Evolutionary conservation across 2,113 vertebrate species (phyloP).

Genomic region (Donacobius atricapilla): DNA sequence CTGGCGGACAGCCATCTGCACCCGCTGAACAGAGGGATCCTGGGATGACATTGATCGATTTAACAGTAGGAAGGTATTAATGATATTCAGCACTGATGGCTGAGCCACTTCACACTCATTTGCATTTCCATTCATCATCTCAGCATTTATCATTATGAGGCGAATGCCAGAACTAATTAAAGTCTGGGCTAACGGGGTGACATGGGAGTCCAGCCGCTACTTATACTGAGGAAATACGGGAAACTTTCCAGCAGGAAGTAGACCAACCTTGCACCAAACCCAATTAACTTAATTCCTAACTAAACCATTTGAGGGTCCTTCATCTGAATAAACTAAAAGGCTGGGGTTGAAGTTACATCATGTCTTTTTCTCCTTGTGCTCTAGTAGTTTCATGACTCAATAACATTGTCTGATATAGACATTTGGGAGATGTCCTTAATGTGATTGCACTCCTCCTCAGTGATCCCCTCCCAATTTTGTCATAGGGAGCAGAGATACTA

Average conservation of each 20-base stretch:
- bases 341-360: slow-evolving; percentile 29
- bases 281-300: slow-evolving; percentile 90
- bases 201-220: slow-evolving; percentile 81
- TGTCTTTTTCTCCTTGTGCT: background rate
- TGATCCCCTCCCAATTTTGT: background rate
- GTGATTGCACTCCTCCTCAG: background rate
- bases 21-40: slow-evolving; percentile 76
- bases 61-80: slow-evolving; percentile 93
- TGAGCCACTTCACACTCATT: slow-evolving; percentile 90
- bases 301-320: slow-evolving; percentile 83
- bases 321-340: slow-evolving; percentile 76
- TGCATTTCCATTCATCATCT: slow-evolving; percentile 98
- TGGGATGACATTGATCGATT: slow-evolving; percentile 93
- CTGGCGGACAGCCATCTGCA: slow-evolving; percentile 78
- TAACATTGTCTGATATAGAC: background rate
- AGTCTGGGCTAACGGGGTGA: slow-evolving; percentile 90
- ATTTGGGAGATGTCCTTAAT: background rate
- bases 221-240: slow-evolving; percentile 75
- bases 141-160: slow-evolving; percentile 91
- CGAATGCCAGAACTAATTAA: slow-evolving; percentile 98
- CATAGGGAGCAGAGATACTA: background rate
- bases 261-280: slow-evolving; percentile 85
- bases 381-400: background rate
- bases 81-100: slow-evolving; percentile 88
- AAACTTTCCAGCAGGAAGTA: slow-evolving; percentile 85